phyloP scores from a whole-genome alignment of 2,797 vertebrate species.

The Eutrigla gurnardus region DNA sequence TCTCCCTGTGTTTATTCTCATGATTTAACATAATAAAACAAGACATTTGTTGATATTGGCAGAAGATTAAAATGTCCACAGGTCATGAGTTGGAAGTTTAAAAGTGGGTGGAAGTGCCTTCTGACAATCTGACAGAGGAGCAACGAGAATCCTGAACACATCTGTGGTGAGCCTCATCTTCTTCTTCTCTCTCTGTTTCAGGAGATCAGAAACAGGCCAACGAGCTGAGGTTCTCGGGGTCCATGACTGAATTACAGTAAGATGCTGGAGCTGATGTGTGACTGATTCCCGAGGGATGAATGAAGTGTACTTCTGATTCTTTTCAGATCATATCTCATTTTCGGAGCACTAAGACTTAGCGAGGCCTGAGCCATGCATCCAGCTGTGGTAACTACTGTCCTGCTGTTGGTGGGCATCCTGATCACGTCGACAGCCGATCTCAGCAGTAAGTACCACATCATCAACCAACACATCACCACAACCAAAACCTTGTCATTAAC shows the following conservation, averaged over 20 bases:
- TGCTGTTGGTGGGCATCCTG: not conserved
- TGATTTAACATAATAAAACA: not conserved
- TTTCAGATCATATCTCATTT: not conserved
- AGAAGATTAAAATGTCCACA: not conserved
- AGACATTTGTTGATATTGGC: not conserved
- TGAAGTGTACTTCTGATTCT: too few relatives aligned
- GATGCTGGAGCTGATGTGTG: too few relatives aligned
- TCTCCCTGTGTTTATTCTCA: not conserved
- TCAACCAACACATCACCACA: not conserved
- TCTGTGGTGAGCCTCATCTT: not conserved
- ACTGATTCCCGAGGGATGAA: too few relatives aligned
- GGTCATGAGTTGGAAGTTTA: not conserved
- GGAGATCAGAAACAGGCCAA: too few relatives aligned
- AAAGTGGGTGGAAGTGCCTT: not conserved
- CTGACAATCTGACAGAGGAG: not conserved
- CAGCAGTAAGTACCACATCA: not conserved
- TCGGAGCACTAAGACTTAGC: not conserved
- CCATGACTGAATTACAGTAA: too few relatives aligned
- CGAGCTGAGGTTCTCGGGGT: too few relatives aligned
- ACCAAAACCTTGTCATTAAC: not conserved
- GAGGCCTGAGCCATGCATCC: not conserved
- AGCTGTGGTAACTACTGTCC: not conserved
- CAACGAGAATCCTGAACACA: not conserved
- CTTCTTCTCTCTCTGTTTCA: not conserved
- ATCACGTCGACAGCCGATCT: rapidly evolving